Conservation (phyloP, 2,888 invertebrate genomes). For the Archaeoteleia sp. region DNA sequence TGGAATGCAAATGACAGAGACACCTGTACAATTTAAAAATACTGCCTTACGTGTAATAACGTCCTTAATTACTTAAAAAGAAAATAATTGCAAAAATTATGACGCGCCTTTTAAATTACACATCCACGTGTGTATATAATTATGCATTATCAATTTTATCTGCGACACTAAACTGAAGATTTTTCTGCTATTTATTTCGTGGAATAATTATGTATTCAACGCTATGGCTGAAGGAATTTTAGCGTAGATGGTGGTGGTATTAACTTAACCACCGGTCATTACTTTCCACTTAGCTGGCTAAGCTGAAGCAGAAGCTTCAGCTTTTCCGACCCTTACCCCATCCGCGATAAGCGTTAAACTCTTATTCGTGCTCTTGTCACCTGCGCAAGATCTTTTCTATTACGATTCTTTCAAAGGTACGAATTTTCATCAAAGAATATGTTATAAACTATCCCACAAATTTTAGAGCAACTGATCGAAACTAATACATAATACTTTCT, state of each 20-base stretch:
- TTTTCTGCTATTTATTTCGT: not conserved
- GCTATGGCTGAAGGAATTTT: not conserved
- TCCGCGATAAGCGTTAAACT: not conserved
- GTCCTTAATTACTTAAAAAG: too few species aligned
- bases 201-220: slow-evolving; percentile 11
- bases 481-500: too few species aligned
- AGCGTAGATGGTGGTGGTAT: not conserved
- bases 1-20: too few species aligned
- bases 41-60: too few species aligned
- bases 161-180: not conserved
- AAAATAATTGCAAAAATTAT: too few species aligned
- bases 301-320: slow-evolving; percentile 4
- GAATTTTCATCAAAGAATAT: too few species aligned
- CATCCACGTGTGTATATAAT: not conserved
- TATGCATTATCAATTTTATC: not conserved
- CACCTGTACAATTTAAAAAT: too few species aligned
- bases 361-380: not conserved
- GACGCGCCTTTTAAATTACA: too few species aligned
- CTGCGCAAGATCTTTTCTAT: not conserved
- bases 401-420: not conserved
- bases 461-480: too few species aligned
- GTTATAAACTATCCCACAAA: too few species aligned
- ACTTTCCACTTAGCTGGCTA: slow-evolving; percentile 7
- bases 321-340: not conserved
- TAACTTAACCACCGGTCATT: slow-evolving; percentile 13